Evolutionary conservation across 2,113 vertebrate genomes (phyloP), one percentile per base, ranked within the genome.

Genomic region (Fulica atra): DNA sequence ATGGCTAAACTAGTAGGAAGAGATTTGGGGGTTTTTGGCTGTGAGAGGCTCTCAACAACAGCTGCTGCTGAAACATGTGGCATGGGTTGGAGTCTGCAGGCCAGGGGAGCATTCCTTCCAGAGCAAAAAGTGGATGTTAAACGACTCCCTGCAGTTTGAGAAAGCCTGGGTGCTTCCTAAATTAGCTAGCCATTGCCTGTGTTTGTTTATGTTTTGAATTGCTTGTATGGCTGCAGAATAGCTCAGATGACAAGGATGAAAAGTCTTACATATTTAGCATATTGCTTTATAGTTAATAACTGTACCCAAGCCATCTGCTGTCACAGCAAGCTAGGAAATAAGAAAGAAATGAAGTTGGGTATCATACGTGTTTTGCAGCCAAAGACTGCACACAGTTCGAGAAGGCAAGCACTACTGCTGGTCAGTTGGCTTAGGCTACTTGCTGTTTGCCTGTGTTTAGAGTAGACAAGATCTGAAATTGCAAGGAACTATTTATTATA

Each of bases 61-160:
- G 92, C 95, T 81, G 84, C 92, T 97, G 66, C 15, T 17, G 33
- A 82, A 78, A 78, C 81, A n/a, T 63, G 64, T 89, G 84, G 60
- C 26, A 0, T 40, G 19, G 35, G 68, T 88, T 84, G 82, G 90
- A 93, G 92, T 83, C 78, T 74, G 53, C 56, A 16, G 14, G 46
- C 50, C 13, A 42, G 42, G 66, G 71, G 46, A 83, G 23, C 61
- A 85, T 76, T 94, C 95, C 88, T 92, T 96, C 90, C 74, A 28
- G 19, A 23, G 71, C 44, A 84, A 96, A 97, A 94, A 89, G n/a
- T 38, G 82, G 57, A 33, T 91, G 81, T 90, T 71, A 61, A 57
- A 81, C 2, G 53, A 91, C 85, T 95, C 85, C 69, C 38, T 82
- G 48, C 35, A 76, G 94, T 94, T 96, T 96, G 91, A 96, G 96